Evolutionary conservation across 2,888 invertebrate genomes (phyloP).

Genomic region (Tanytarsus gracilentus): DNA sequence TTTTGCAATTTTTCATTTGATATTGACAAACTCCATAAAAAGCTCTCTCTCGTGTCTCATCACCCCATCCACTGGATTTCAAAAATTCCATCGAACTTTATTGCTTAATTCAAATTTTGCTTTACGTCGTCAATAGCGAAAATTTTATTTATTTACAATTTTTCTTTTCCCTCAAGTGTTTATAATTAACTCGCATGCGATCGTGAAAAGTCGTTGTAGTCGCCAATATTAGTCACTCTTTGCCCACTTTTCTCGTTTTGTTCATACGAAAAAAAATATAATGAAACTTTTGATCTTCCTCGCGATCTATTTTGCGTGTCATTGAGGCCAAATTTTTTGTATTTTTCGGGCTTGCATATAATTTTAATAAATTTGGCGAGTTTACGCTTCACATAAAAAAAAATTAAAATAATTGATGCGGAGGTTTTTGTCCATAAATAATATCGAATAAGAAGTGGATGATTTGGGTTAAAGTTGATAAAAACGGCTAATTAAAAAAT

Average conservation of each 20-base stretch:
- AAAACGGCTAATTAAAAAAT: no score
- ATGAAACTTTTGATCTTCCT: no score
- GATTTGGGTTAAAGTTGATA: no score
- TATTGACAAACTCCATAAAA: not conserved
- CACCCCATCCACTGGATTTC: not conserved
- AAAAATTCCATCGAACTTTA: not conserved
- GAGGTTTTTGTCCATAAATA: not conserved
- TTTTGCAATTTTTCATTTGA: not conserved
- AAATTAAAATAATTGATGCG: not conserved
- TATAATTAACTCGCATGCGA: slow-evolving; percentile 21
- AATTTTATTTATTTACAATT: slow-evolving; percentile 12
- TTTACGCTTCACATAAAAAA: no score
- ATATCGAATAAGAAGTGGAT: no score
- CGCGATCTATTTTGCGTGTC: no score
- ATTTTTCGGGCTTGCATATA: no score
- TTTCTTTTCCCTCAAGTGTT: not conserved
- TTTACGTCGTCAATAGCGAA: no score
- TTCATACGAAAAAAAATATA: no score
- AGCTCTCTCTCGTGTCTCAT: not conserved
- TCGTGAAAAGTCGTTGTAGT: not conserved
- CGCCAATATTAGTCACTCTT: slow-evolving; percentile 16
- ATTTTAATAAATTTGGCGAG: no score
- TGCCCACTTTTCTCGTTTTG: not conserved
- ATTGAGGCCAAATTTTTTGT: no score
- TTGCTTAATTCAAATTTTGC: not conserved